phyloP scores from a whole-genome alignment of 2,113 vertebrate species.

The Notechis scutatus region DNA sequence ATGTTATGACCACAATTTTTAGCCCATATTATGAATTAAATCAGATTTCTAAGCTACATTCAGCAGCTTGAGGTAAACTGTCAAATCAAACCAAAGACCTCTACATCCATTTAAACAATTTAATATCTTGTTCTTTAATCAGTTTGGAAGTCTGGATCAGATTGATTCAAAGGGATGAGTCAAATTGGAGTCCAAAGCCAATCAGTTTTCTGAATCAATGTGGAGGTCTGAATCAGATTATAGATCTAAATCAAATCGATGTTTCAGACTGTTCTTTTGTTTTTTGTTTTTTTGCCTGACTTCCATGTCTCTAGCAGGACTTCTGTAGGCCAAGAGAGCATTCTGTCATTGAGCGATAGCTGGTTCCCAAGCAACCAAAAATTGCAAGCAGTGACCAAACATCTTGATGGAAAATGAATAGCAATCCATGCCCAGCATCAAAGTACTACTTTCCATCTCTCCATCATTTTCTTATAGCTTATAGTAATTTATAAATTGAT shows the following conservation, averaged over 20 bases:
- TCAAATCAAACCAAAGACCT: neutral
- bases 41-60: neutral
- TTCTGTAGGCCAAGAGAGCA: neutral
- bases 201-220: neutral
- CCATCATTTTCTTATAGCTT: neutral
- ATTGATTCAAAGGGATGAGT: neutral
- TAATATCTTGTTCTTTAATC: neutral
- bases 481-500: neutral
- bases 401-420: neutral
- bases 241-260: neutral
- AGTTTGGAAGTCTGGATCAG: neutral
- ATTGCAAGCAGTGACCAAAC: neutral
- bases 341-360: neutral
- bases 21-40: neutral
- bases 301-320: neutral
- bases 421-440: neutral
- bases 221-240: neutral
- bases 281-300: neutral
- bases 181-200: neutral
- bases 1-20: too few relatives aligned
- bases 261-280: neutral
- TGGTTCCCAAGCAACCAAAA: neutral
- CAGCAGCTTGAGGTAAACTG: neutral
- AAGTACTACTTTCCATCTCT: neutral
- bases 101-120: neutral